Evolutionary conservation across 2,888 invertebrate species (phyloP).

Genomic region (Amphipoea oculea): DNA sequence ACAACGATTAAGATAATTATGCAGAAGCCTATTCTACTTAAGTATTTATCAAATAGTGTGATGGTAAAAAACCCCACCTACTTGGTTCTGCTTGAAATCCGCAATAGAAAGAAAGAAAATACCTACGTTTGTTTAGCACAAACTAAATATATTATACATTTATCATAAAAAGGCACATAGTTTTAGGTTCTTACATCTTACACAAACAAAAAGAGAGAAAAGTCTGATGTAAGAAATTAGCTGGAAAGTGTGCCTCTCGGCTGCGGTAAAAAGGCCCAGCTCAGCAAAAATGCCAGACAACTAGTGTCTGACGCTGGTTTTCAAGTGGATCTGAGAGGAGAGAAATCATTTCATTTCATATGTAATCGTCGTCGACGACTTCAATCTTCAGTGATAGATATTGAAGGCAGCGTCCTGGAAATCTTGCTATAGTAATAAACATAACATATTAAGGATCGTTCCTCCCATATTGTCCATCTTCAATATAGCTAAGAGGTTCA

Average conservation of each 20-base stretch:
- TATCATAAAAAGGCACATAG: not conserved
- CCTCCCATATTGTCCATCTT: slow-evolving; percentile 18
- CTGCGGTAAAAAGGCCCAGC: not conserved
- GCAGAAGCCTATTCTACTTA: not conserved
- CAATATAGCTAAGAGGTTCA: slow-evolving; percentile 23
- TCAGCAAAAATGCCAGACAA: not conserved
- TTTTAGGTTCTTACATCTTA: not conserved
- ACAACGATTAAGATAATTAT: not conserved
- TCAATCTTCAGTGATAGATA: not conserved
- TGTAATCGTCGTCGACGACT: not conserved
- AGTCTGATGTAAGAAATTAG: not conserved
- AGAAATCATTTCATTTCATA: not conserved
- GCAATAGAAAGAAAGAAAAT: too few relatives aligned
- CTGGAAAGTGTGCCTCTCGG: not conserved
- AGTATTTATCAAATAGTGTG: not conserved
- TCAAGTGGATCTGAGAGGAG: not conserved
- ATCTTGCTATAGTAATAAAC: slow-evolving; percentile 31
- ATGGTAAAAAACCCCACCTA: too few relatives aligned
- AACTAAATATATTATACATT: not conserved
- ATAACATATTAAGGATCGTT: not conserved
- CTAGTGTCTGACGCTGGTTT: not conserved
- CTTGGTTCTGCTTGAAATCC: not conserved
- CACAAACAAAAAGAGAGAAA: not conserved
- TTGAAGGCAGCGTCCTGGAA: slow-evolving; percentile 8
- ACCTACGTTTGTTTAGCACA: not conserved